A percentile compares a stretch with the other conserved stretches of the same genome.
Evolutionary conservation across 2,797 vertebrate species (phyloP).

Genomic region (Cuculus canorus): DNA sequence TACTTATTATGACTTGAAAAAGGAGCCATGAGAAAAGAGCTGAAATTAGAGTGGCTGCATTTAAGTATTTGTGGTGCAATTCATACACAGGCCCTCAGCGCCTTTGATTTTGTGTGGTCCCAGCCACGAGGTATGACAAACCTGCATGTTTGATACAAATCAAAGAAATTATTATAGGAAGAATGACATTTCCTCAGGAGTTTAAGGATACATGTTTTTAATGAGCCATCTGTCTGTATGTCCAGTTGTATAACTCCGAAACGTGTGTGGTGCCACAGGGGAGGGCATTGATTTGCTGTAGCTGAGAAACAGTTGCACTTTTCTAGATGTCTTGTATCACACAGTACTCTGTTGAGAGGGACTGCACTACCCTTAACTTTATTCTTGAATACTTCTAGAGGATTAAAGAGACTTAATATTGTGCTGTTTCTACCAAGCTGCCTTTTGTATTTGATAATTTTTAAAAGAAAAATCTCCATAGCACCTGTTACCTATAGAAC

Average conservation of each 20-base stretch:
- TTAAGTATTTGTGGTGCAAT: background rate
- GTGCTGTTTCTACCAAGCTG: background rate
- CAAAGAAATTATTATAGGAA: background rate
- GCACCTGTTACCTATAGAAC: background rate
- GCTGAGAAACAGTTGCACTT: background rate
- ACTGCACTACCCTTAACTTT: background rate
- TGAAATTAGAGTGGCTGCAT: background rate
- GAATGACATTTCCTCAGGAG: background rate
- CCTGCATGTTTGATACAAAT: background rate
- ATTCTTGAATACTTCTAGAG: background rate
- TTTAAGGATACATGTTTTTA: background rate
- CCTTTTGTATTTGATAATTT: background rate
- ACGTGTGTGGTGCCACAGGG: background rate
- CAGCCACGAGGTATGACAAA: fast-evolving
- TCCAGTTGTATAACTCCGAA: background rate
- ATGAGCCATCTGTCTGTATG: background rate
- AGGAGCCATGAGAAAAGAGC: background rate
- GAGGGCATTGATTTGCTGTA: background rate
- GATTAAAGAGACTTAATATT: background rate
- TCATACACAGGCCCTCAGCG: background rate
- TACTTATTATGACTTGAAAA: background rate
- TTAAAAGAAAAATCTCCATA: background rate
- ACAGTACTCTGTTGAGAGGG: background rate
- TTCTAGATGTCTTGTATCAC: background rate
- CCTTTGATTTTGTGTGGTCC: background rate